phyloP scores from a whole-genome alignment of 1,140 invertebrate genomes.

The Harlomillsia oculata region DNA sequence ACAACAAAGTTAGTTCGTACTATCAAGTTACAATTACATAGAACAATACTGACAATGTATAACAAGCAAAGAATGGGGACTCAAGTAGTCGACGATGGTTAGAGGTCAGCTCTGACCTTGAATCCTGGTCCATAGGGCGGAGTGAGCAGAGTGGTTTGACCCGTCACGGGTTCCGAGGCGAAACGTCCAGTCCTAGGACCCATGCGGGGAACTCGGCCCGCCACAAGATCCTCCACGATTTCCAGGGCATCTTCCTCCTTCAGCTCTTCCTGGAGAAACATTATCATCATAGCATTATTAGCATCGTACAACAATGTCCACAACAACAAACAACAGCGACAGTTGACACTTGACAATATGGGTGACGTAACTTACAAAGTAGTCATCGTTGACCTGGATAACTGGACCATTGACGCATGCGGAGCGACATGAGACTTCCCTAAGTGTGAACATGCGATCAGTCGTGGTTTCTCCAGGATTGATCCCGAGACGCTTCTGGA shows the following conservation, averaged over 20 bases:
- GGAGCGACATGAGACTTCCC: constrained; percentile 96
- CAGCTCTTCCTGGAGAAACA: constrained; percentile 87
- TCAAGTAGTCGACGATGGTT: no score
- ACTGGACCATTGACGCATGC: constrained; percentile 99
- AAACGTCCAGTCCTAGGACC: constrained; percentile 85
- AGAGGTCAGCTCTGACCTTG: no score
- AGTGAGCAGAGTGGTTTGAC: constrained; percentile 75
- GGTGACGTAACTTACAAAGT: constrained; percentile 60
- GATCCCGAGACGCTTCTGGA: constrained; percentile 71
- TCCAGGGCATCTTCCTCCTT: constrained; percentile 74
- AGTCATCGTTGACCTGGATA: constrained; percentile 77
- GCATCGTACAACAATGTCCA: constrained; percentile 6
- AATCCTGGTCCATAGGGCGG: no score
- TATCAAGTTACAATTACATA: no score
- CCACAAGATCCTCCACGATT: constrained; percentile 81
- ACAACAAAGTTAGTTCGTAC: no score
- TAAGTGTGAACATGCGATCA: constrained; percentile 85
- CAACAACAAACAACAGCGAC: constrained; percentile 19
- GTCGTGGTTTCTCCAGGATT: constrained; percentile 79
- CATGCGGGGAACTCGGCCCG: constrained; percentile 73
- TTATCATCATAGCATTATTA: no score
- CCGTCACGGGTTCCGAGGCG: constrained; percentile 77
- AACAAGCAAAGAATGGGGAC: no score
- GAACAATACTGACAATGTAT: no score
- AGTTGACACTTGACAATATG: no score